Evolutionary conservation across 2,888 invertebrate species (phyloP).

Genomic region (Cephus pulcher): DNA sequence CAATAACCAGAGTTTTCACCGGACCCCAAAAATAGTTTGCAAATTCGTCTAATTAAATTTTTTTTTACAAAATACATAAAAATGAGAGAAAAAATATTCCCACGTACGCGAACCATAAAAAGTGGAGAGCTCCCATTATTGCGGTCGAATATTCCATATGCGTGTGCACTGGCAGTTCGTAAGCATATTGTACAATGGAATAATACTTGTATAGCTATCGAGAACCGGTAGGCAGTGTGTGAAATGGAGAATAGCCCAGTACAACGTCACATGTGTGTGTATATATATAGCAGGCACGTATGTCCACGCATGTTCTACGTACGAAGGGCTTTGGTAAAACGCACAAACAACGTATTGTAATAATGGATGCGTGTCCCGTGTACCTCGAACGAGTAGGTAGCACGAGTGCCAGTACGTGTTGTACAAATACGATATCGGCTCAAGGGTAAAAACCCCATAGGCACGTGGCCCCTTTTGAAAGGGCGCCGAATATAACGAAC

Average conservation of each 20-base stretch:
- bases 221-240: neutral
- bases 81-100: neutral
- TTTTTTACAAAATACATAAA: neutral
- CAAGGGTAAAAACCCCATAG: conserved; percentile 48
- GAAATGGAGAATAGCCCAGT: neutral
- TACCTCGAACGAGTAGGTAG: neutral
- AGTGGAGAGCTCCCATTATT: neutral
- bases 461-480: conserved; percentile 59
- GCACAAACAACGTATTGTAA: conserved; percentile 64
- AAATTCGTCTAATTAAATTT: neutral
- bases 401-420: conserved; percentile 48
- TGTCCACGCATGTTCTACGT: neutral
- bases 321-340: conserved; percentile 40
- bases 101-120: neutral
- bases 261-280: neutral
- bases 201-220: neutral
- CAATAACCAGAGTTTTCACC: too few species aligned
- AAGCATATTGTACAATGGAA: neutral
- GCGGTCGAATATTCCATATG: neutral
- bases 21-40: too few species aligned
- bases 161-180: neutral
- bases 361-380: conserved; percentile 55
- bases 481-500: conserved; percentile 57
- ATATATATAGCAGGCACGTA: neutral
- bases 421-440: conserved; percentile 65